Percentiles rank a stretch among this genome's conserved stretches.
phyloP scores from a whole-genome alignment of 2,797 vertebrate genomes.

The Neoniphon sammara region DNA sequence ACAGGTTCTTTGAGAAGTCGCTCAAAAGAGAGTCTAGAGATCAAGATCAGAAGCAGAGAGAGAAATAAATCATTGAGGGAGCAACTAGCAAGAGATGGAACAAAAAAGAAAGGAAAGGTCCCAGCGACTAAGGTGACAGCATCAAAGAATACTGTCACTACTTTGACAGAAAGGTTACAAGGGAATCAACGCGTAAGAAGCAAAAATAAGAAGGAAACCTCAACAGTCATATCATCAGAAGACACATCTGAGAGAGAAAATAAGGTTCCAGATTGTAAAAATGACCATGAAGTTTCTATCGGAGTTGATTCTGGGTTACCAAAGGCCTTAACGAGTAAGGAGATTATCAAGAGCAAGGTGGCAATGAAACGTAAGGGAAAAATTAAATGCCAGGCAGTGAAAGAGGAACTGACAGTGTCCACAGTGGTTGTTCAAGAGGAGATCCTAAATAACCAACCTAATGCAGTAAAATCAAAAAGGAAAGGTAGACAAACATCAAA shows the following conservation, averaged over 20 bases:
- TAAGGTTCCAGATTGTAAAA: background rate
- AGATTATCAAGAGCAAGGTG: background rate
- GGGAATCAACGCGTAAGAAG: background rate
- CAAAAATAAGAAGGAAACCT: background rate
- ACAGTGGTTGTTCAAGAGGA: background rate
- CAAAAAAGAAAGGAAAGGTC: background rate
- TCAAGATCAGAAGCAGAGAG: background rate
- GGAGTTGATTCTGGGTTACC: background rate
- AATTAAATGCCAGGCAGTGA: background rate
- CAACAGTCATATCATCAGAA: background rate
- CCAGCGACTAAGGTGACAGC: background rate
- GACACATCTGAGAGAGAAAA: background rate
- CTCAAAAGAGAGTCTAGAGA: background rate
- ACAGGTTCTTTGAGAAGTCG: background rate
- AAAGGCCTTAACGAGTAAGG: background rate
- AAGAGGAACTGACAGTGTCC: background rate
- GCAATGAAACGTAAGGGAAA: background rate
- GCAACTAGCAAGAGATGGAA: background rate
- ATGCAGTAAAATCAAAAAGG: constrained; percentile 2
- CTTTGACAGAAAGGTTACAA: background rate
- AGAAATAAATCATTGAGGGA: background rate
- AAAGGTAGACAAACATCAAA: constrained; percentile 13
- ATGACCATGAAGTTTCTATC: background rate
- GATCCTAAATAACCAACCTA: background rate
- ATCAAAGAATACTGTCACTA: background rate